Evolutionary conservation across 2,888 invertebrate species (phyloP).

Genomic region (Cheilosia grossa): DNA sequence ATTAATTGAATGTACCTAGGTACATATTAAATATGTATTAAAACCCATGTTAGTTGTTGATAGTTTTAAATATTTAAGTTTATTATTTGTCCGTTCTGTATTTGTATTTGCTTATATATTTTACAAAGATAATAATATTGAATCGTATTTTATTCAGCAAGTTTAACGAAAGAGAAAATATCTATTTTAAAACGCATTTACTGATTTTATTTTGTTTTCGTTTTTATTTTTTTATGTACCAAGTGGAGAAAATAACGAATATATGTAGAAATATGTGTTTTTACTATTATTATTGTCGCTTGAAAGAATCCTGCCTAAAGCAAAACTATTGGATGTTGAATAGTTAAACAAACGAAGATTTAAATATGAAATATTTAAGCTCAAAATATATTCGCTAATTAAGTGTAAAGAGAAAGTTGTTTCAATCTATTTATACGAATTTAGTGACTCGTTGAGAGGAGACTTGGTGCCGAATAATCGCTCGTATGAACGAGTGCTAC

Average conservation of each 20-base stretch:
- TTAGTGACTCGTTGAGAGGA: not conserved
- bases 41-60: conserved; percentile 71
- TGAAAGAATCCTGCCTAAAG: conserved; percentile 61
- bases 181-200: conserved; percentile 22
- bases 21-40: conserved; percentile 73
- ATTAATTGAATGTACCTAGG: conserved; percentile 37
- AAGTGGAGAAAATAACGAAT: conserved; percentile 14
- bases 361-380: conserved; percentile 61
- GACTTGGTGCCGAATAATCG: too few relatives aligned
- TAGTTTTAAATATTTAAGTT: conserved; percentile 64
- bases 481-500: too few relatives aligned
- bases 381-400: conserved; percentile 67
- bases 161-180: conserved; percentile 19
- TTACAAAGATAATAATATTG: not conserved
- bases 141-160: conserved; percentile 38
- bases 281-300: conserved; percentile 35
- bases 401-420: conserved; percentile 43
- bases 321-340: conserved; percentile 62
- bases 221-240: not conserved
- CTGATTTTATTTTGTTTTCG: conserved; percentile 13
- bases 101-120: conserved; percentile 28
- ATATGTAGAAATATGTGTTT: conserved; percentile 46
- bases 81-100: conserved; percentile 67
- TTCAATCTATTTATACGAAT: not conserved
- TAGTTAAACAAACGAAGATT: conserved; percentile 63